A percentile compares a stretch with the other conserved stretches of the same genome.
Conservation (phyloP, 2,888 invertebrate genomes). For the Mycalesis mineus region DNA sequence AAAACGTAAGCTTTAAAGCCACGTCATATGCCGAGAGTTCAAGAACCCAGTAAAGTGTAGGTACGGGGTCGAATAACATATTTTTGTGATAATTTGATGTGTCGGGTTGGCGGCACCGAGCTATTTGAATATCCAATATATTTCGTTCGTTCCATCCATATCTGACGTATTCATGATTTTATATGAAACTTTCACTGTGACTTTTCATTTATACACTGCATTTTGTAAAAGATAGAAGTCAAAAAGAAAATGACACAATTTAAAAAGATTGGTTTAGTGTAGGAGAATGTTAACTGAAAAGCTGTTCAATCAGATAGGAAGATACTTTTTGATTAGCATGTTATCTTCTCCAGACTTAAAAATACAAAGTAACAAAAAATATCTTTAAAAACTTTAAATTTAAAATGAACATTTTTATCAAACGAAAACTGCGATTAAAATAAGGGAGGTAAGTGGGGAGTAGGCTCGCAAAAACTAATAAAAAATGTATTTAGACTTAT, state of each 20-base stretch:
- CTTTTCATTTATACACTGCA: neutral
- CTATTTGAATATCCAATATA: neutral
- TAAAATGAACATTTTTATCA: too few species aligned
- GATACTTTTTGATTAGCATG: too few species aligned
- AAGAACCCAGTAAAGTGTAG: neutral
- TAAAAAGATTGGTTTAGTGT: too few species aligned
- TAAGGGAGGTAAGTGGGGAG: too few species aligned
- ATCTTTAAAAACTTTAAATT: too few species aligned
- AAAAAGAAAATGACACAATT: neutral
- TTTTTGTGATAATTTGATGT: neutral
- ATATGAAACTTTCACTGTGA: neutral
- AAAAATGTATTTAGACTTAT: too few species aligned
- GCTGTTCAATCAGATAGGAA: too few species aligned
- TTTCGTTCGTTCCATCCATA: neutral
- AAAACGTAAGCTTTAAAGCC: neutral
- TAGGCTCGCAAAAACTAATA: too few species aligned
- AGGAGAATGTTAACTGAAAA: too few species aligned
- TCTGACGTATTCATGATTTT: neutral
- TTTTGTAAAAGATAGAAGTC: neutral
- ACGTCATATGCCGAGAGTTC: neutral
- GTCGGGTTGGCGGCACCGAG: neutral
- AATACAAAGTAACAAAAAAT: too few species aligned
- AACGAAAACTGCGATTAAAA: too few species aligned
- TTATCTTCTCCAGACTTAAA: too few species aligned
- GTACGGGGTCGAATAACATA: neutral